phyloP scores from a whole-genome alignment of 2,113 vertebrate genomes.

The Paratilapia polleni region DNA sequence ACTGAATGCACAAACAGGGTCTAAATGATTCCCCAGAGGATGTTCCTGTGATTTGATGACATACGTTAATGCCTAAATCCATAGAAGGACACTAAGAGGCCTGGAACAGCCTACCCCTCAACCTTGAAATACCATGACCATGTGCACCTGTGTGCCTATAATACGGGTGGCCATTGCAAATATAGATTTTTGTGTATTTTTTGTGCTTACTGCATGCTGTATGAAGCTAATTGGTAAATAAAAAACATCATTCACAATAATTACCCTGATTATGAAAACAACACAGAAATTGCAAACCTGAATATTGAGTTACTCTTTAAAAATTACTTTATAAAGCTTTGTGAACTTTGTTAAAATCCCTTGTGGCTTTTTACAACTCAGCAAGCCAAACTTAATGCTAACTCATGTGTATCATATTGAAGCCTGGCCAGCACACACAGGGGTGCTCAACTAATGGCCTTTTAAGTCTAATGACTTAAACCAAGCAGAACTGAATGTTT shows the following conservation, averaged over 20 bases:
- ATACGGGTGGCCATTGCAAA: neutral
- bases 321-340: neutral
- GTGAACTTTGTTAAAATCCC: conserved; percentile 20
- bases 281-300: neutral
- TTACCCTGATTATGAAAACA: neutral
- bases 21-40: neutral
- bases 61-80: neutral
- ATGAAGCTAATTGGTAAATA: neutral
- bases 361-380: conserved; percentile 19
- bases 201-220: neutral
- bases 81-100: neutral
- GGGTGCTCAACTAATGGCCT: conserved; percentile 61
- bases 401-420: conserved; percentile 41
- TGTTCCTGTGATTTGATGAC: neutral
- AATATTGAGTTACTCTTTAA: neutral
- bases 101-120: neutral
- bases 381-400: conserved; percentile 30
- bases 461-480: conserved; percentile 67
- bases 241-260: neutral
- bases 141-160: no score
- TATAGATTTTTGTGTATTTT: neutral
- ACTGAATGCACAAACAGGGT: neutral
- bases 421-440: conserved; percentile 30
- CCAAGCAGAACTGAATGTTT: conserved; percentile 62
- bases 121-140: no score